Evolutionary conservation across 2,797 vertebrate species (phyloP).

Genomic region (Pseudomugil tenellus): DNA sequence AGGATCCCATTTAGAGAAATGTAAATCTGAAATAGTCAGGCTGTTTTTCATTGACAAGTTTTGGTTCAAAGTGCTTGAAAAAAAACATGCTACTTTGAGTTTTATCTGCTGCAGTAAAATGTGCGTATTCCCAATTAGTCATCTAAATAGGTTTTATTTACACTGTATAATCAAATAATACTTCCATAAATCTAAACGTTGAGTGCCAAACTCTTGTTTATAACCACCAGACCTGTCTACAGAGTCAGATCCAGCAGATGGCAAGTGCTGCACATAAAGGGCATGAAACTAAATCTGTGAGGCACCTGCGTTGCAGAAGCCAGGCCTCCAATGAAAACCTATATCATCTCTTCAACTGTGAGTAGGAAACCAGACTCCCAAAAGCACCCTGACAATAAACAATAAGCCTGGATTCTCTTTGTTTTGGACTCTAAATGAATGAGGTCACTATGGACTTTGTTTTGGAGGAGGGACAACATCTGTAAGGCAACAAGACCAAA

Average conservation of each 20-base stretch:
- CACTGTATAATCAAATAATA: slow-evolving; percentile 23
- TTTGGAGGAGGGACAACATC: slow-evolving; percentile 57
- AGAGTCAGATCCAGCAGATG: slow-evolving; percentile 74
- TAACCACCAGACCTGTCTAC: slow-evolving; percentile 44
- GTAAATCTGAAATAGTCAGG: slow-evolving; percentile 18
- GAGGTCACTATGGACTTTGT: slow-evolving; percentile 60
- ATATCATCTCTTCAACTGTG: slow-evolving; percentile 61
- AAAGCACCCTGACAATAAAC: slow-evolving; percentile 60
- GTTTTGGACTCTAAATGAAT: slow-evolving; percentile 53
- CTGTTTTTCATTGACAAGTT: slow-evolving; percentile 35
- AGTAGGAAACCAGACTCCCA: slow-evolving; percentile 67
- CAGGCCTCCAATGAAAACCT: slow-evolving; percentile 63
- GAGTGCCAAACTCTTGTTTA: slow-evolving; percentile 50
- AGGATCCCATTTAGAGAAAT: slow-evolving; percentile 20
- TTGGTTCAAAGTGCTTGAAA: slow-evolving; percentile 27
- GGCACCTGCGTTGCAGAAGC: slow-evolving; percentile 68
- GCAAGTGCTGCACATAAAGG: slow-evolving; percentile 70
- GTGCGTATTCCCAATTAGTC: neutral
- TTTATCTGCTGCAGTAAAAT: slow-evolving; percentile 14
- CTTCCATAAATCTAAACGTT: slow-evolving; percentile 50
- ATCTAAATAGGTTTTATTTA: neutral
- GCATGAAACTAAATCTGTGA: slow-evolving; percentile 70
- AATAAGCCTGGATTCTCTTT: slow-evolving; percentile 41
- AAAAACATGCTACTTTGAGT: slow-evolving; percentile 12
- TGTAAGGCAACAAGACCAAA: slow-evolving; percentile 38